Base-by-base conservation (phyloP, 2,113 vertebrate species). In the Polypterus senegalus region DNA sequence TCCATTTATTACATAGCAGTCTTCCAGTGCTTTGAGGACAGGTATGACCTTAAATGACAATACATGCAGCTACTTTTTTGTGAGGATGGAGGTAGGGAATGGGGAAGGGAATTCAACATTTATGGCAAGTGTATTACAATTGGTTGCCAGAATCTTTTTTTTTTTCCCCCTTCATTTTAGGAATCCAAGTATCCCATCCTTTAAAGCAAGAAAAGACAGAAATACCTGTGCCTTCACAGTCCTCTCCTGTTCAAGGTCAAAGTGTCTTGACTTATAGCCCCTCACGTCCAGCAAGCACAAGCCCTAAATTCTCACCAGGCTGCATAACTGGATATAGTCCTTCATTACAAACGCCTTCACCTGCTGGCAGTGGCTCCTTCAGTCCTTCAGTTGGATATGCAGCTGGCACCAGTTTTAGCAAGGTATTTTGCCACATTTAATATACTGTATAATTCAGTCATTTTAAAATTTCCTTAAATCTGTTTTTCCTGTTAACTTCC, bases 201-300 rank as follows among this genome's bases (percentile, higher is more conserved):
- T 79, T 64, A 11, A 91, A 90, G 59, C 68, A 83, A 47, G 74
- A 85, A 43, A 81, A 88, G 55, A 83, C 88, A 64, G 85, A 88
- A 0, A 68, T 69, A 1, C 88, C 89, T 0, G 75, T 80, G 4
- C 81, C 80, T 0, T 65, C 81, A 0, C 85, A 87, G 47, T 86
- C 90, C 0, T 88, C 90, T 2, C 86, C 86, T 0, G 73, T 89
- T 60, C 93, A 92, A 77, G 95, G 95, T 0, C 95, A 98, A 67
- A 97, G 86, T 0, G 95, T 99, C 48, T 78, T 99, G 63, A 94
- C 91, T 69, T 97, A 95, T 58, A 99, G 96, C 64, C 94, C 94
- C 0, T 90, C 90, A 0, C 86, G 92, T 2, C 88, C 91, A 0
- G 82, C 88, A 6, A 87, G 84, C 9, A 59, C 79, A 72, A 94